phyloP scores from a whole-genome alignment of 2,113 vertebrate species.

The Lota lota region DNA sequence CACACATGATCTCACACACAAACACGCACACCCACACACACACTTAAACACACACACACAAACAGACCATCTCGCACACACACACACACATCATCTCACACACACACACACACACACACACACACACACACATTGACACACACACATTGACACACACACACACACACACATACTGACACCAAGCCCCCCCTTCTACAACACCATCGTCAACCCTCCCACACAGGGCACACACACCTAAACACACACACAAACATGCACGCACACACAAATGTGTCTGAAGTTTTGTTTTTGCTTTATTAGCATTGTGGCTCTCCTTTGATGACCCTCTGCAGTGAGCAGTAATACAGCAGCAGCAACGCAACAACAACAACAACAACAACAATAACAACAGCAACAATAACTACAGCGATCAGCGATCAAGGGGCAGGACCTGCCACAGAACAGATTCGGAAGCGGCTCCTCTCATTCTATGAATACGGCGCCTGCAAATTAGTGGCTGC shows the following conservation, averaged over 20 bases:
- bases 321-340: conserved; percentile 28
- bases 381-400: not conserved
- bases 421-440: conserved; percentile 6
- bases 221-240: not conserved
- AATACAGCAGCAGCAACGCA: not conserved
- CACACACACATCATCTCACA: too few species aligned
- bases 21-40: too few species aligned
- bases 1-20: conserved; percentile 8
- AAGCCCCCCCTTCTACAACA: not conserved
- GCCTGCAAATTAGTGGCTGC: conserved; percentile 53
- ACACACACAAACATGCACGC: conserved; percentile 14
- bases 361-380: not conserved
- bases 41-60: too few species aligned
- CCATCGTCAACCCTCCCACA: not conserved
- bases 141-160: too few species aligned
- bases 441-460: conserved; percentile 29
- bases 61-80: too few species aligned
- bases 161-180: too few species aligned
- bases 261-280: too few species aligned
- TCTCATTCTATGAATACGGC: conserved; percentile 51
- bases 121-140: too few species aligned
- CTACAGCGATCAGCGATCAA: not conserved
- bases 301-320: conserved; percentile 50
- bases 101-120: too few species aligned
- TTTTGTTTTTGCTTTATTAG: conserved; percentile 29